Conservation (phyloP, 1,140 invertebrate genomes). For the Leptinotarsa texana region DNA sequence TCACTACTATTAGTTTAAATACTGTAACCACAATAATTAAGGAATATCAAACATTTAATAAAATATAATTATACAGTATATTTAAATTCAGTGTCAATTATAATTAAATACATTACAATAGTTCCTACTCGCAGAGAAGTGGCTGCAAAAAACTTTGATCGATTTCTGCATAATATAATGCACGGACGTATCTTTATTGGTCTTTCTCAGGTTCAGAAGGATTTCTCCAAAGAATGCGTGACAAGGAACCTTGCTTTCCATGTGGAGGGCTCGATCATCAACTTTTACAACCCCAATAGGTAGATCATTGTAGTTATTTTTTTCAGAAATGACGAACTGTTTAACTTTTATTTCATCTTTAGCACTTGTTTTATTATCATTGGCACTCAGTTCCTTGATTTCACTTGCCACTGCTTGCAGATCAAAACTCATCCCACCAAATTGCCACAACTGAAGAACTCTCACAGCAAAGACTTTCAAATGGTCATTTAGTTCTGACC, state of each 20-base stretch:
- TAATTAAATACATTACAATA: slow-evolving; percentile 28
- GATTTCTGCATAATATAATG: slow-evolving; percentile 35
- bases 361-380: slow-evolving; percentile 4
- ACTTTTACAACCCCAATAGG: slow-evolving; percentile 46
- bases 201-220: slow-evolving; percentile 41
- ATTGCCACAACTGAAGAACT: slow-evolving; percentile 47
- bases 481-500: slow-evolving; percentile 40
- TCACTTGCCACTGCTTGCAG: slow-evolving; percentile 25
- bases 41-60: no score
- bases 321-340: slow-evolving; percentile 35
- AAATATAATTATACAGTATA: background rate
- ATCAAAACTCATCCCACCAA: slow-evolving; percentile 47
- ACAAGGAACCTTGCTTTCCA: slow-evolving; percentile 53
- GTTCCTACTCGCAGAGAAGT: slow-evolving; percentile 28
- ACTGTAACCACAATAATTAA: no score
- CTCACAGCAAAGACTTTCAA: slow-evolving; percentile 43
- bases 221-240: slow-evolving; percentile 55
- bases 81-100: background rate
- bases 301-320: slow-evolving; percentile 35
- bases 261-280: slow-evolving; percentile 51
- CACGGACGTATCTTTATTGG: slow-evolving; percentile 32
- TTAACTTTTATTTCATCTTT: slow-evolving; percentile 17
- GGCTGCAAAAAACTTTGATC: slow-evolving; percentile 34
- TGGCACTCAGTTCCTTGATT: slow-evolving; percentile 8
- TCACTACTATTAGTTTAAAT: no score